A percentile compares a stretch with the other conserved stretches of the same genome.
These are phyloP conservation scores for Melanocharis versteri DNA, from an alignment of 2,113 vertebrate genomes.

Conservation along the genomic window DNA sequence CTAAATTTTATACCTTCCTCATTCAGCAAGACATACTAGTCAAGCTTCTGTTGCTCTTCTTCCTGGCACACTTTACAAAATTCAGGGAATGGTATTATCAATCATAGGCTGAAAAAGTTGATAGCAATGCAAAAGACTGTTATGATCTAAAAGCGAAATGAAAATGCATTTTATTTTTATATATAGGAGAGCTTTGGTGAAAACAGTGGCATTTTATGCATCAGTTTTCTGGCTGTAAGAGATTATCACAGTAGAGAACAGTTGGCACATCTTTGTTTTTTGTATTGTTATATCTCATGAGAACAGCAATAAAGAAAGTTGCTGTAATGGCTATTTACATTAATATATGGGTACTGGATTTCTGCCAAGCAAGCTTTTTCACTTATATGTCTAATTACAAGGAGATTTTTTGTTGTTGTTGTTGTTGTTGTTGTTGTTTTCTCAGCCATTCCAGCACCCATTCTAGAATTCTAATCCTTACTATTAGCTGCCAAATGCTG, in stretches of 20 bases:
- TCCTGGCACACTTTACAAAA: neutral
- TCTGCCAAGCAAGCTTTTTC: conserved; percentile 29
- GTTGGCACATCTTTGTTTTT: conserved; percentile 11
- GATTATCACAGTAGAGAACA: neutral
- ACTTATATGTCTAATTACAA: conserved; percentile 23
- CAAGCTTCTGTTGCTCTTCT: neutral
- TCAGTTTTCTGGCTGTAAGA: neutral
- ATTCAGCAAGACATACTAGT: neutral
- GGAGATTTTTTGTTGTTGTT: neutral
- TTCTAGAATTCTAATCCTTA: conserved; percentile 41
- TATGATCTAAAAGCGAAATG: neutral
- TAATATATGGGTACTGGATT: conserved; percentile 37
- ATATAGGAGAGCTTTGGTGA: neutral
- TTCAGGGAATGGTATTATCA: neutral
- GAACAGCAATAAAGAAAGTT: conserved; percentile 21
- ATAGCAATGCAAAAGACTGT: neutral
- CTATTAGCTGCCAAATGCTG: neutral
- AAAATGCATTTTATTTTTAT: neutral
- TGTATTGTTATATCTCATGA: conserved; percentile 26
- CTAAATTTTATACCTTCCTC: neutral
- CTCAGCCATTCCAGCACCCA: neutral
- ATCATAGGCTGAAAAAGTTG: neutral
- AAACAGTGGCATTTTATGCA: neutral
- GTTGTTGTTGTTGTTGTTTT: conserved; percentile 33
- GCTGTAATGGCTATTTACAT: conserved; percentile 42